Base-by-base conservation (phyloP, 2,888 invertebrate genomes). In the Amphimallon solstitiale region DNA sequence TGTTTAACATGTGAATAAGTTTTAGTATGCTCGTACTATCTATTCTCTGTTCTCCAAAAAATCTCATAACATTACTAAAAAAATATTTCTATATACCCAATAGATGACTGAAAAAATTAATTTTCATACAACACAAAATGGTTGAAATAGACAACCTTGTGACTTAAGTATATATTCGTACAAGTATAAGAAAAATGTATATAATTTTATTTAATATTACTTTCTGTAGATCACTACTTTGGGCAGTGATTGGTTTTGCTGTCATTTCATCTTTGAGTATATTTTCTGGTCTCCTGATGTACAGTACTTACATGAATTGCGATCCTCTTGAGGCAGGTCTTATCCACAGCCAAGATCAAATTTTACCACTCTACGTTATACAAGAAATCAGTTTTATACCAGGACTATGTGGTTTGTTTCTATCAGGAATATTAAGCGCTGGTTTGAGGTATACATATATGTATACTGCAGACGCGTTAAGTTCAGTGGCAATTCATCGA, bases 361-460 rank as follows among this genome's bases (percentile, higher is more conserved):
- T 81, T 19, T 84, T 92, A 1, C 91, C 92, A 0, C 87, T 88
- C 73, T 92, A 90, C 74, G 86, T 92, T 3, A 89, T 92, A 85
- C 89, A 90, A 72, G 83, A 89, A 12, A 86, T 90, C 0, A 82
- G 84, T 1, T 82, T 86, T 76, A 85, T 90, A 74, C 89, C 89
- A 14, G 92, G 92, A 0, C 84, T 92, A 51, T 88, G 91, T 34
- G 92, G 92, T 2, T 83, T 92, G 38, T 92, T 93, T 74, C 86
- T 92, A 3, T 90, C 92, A 19, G 89, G 92, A 19, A 85, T 92
- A 43, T 91, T 92, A 72, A 89, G 90, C 75, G 90, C 92, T 0
- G 90, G 90, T 0, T 84, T 92, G 21, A 88, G 86, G 86, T 86
- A 77, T 17, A 14, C 0, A 38, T 19, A n/a, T n/a, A n/a, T n/a